These are phyloP conservation scores for Myotis vivesi DNA, from an alignment of 2,797 vertebrate genomes.

Conservation along the genomic window DNA sequence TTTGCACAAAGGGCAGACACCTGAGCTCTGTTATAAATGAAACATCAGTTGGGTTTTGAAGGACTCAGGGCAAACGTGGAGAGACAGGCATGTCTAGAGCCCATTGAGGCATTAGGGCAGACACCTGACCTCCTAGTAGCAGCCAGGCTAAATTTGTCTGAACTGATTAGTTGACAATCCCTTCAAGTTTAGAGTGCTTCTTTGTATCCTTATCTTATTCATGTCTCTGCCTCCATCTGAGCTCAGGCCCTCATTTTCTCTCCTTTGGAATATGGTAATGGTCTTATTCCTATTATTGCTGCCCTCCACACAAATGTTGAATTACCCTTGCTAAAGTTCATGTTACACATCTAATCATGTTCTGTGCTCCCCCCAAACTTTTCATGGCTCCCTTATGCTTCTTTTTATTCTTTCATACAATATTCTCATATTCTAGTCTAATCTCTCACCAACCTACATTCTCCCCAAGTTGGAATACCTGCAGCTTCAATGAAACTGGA, in stretches of 20 bases:
- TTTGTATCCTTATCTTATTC: not conserved
- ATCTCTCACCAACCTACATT: not conserved
- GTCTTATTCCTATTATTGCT: not conserved
- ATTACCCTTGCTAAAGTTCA: not conserved
- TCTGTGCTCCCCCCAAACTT: not conserved
- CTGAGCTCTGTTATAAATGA: constrained; percentile 12
- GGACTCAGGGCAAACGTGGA: not conserved
- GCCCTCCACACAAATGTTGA: not conserved
- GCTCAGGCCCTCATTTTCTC: not conserved
- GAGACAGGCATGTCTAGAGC: not conserved
- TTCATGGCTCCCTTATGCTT: not conserved
- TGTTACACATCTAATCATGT: not conserved
- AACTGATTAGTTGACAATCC: not conserved
- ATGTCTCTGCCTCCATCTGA: not conserved
- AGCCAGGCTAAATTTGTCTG: not conserved
- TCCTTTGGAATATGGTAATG: not conserved
- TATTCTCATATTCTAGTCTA: not conserved
- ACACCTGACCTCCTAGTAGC: not conserved
- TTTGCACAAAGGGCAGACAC: constrained; percentile 4
- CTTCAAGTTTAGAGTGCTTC: not conserved
- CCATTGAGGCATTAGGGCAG: not conserved
- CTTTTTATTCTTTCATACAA: not conserved
- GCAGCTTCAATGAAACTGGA: not conserved
- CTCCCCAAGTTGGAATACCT: not conserved
- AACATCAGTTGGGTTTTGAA: not conserved